Evolutionary conservation across 2,113 vertebrate species (phyloP).

Genomic region (Leucosticte australis): DNA sequence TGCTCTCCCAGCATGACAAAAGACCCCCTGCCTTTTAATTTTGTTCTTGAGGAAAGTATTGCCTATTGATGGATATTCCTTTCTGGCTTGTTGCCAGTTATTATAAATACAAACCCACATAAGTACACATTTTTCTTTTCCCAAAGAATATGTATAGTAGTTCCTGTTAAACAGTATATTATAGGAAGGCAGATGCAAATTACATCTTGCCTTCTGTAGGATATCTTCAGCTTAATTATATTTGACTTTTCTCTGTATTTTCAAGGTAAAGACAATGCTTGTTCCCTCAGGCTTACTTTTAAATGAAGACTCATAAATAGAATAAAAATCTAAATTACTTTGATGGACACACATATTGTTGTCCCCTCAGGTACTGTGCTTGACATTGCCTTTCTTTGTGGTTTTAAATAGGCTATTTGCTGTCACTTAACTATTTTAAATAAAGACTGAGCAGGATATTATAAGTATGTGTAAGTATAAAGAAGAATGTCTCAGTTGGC

Average conservation of each 20-base stretch:
- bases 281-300: slow-evolving; percentile 34
- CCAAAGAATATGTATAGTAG: neutral
- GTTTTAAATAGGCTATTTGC: slow-evolving; percentile 35
- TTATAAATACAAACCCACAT: neutral
- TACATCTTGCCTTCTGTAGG: neutral
- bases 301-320: slow-evolving; percentile 41
- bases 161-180: neutral
- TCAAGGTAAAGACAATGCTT: neutral
- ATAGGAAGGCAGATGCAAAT: neutral
- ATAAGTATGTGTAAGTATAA: neutral
- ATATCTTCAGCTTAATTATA: slow-evolving; percentile 30
- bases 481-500: neutral
- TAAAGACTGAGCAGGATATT: neutral
- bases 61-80: neutral
- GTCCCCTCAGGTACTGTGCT: slow-evolving; percentile 26
- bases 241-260: slow-evolving; percentile 16
- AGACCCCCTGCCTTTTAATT: neutral
- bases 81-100: neutral
- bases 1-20: neutral
- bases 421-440: slow-evolving; percentile 44
- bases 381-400: slow-evolving; percentile 33
- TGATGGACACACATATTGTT: slow-evolving; percentile 5
- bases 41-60: neutral
- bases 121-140: neutral
- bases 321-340: slow-evolving; percentile 40